These are phyloP conservation scores for Passer domesticus DNA, from an alignment of 2,113 vertebrate species.

Conservation along the genomic window DNA sequence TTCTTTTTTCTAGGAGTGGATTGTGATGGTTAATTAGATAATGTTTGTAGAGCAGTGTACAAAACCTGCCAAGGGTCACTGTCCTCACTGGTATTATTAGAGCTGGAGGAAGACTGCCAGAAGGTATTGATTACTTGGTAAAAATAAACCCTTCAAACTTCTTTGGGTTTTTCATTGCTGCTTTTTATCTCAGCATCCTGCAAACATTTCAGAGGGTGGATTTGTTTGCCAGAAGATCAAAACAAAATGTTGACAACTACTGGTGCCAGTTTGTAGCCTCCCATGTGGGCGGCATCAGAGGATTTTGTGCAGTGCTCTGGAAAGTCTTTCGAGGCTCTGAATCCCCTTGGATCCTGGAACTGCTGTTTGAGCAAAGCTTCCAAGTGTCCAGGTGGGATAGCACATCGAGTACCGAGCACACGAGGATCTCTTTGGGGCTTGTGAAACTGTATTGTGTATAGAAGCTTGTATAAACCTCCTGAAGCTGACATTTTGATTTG, in stretches of 20 bases:
- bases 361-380: background rate
- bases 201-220: constrained; percentile 41
- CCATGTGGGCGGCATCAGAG: background rate
- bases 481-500: background rate
- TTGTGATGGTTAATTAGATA: background rate
- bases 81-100: background rate
- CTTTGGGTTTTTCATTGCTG: background rate
- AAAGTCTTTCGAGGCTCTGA: constrained; percentile 1
- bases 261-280: constrained; percentile 31
- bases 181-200: constrained; percentile 22
- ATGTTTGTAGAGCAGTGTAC: background rate
- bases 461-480: background rate
- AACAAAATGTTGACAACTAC: constrained; percentile 35
- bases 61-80: background rate
- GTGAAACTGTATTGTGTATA: background rate
- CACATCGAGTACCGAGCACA: background rate
- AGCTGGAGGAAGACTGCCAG: constrained; percentile 20
- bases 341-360: background rate
- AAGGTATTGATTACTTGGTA: constrained; percentile 44
- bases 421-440: background rate
- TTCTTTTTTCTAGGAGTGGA: background rate
- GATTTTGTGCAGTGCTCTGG: background rate
- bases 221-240: constrained; percentile 57
- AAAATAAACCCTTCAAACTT: constrained; percentile 48
- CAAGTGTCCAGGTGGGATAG: background rate